Evolutionary conservation across 2,888 invertebrate species (phyloP), one percentile per base, ranked within the genome.

Genomic region (Strigamia maritima): DNA sequence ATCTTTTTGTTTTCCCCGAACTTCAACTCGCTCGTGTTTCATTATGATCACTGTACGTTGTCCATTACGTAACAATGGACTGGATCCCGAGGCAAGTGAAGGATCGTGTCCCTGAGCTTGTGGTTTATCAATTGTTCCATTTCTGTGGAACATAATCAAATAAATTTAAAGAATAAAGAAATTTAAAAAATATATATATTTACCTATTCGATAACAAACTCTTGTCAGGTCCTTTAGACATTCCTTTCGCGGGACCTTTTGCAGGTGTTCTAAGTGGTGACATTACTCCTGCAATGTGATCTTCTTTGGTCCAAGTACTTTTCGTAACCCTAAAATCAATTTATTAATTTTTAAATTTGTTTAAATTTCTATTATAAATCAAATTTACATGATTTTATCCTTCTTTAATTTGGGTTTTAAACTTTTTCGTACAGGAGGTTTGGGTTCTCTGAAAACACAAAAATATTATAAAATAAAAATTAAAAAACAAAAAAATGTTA

Each of bases 271-370:
- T 40, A 24, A 70, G 70, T 4, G 78, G 78, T 12, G 78, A 78
- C 65, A 70, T 28, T 12, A 26, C 28, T 49, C 35, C 28, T 24
- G 49, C n/a, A 19, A 78, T 70, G 40, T 78, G 65, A 40, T 78
- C 78, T 78, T 78, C 78, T 70, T 78, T 78, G 19, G 78, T 78
- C 78, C 78, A 78, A 2, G 78, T 78, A 35, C 78, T 78, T 70
- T 35, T 78, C 1, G 78, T 78, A n/a, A 78, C 74, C 78, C 78
- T 78, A 44, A 26, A 40, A 26, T 6, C 70, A 70, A 19, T 26
- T 24, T 6, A 6, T 12, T 26, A 0, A 70, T 70, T 7, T n/a
- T n/a, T n/a, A n/a, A 70, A 22, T 2, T 70, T 60, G 7, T 24
- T 4, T 70, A 16, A 19, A 19, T 26, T 40, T 16, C 40, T 12